Evolutionary conservation across 2,888 invertebrate genomes (phyloP), one percentile per base, ranked within the genome.

Genomic region (Herminia tarsipennalis): DNA sequence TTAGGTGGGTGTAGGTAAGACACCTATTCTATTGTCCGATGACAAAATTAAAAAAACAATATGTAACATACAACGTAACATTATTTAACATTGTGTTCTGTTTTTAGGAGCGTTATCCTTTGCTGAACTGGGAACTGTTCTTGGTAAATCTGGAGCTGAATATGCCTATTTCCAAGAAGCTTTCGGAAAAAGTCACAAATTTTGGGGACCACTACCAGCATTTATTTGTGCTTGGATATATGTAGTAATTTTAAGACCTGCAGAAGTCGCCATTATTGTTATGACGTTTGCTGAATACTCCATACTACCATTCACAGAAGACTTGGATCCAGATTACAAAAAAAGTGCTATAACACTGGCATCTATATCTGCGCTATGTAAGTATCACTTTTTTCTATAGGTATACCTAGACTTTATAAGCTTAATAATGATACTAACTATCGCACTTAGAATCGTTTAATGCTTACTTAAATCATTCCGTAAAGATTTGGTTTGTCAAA

Each of bases 101-200:
- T n/a, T n/a, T n/a, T n/a, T n/a, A 95, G 95, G 96, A 59, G 96
- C 96, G 0, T 78, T 96, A 48, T 94, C 95, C 1, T 97, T 96
- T 72, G 95, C 96, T 21, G 97, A 97, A 86, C 85, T 97, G 38
- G 96, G 96, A 18, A 95, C 95, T 0, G 94, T 96, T 1, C 93
- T 96, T 2, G 95, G 94, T 0, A 92, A 95, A 70, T 96, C 96
- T 0, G 97, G 97, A 1, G 96, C 96, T 1, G 96, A 96, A 81
- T 96, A 96, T 76, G 93, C 95, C 1, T 97, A 96, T 75, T 94
- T 96, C 69, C 92, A 94, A 76, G 95, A 95, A 74, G 95, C 96
- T 0, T 96, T 95, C 78, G 91, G 93, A 5, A 93, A 94, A 2
- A 81, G 92, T 29, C 95, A 95, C 69, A 92, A 83, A 58, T 95